Base-by-base conservation (phyloP, 2,113 vertebrate genomes). In the Saccopteryx leptura region DNA sequence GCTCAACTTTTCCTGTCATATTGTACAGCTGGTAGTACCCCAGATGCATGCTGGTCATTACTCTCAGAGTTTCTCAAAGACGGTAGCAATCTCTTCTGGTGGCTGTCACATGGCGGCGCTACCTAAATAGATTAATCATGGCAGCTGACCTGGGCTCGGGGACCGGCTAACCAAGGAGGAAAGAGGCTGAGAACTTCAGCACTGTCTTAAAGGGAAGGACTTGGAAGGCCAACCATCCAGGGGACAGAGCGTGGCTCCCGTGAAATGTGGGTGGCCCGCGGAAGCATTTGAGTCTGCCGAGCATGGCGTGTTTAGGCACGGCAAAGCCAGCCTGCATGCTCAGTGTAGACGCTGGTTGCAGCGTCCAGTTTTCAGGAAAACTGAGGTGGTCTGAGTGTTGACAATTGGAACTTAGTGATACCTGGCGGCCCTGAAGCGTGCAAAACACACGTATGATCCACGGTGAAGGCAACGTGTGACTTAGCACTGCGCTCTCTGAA, bases 1-100 rank as follows among this genome's bases (percentile, higher is more conserved):
- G 26, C 26, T 94, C 61, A 24, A 82, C 68, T 72, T 95, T 93
- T 80, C 48, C 58, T 95, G 82, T 91, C 58, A 13, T 83, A 26
- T 61, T 88, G 87, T 85, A 68, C 4, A 15, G 48, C n/a, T 15
- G 7, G 5, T 46, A 9, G 82, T 76, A 52, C 50, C 54, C 61
- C 24, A 5, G 15, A 14, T 19, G 26, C 21, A 2, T 46, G 84
- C 65, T 78, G 85, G 76, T 85, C 85, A 94, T 97, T 71, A 71
- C 18, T 82, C 75, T 71, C 61, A 79, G 92, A 93, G 15, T 39
- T 71, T 93, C 71, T 63, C 69, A 75, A 48, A 66, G 26, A 85
- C 46, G 33, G 46, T 23, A n/a, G 28, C 33, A 23, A n/a, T 90
- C 8, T 68, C 48, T 65, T 91, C 48, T 72, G 50, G 80, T 76